Evolutionary conservation across 2,797 vertebrate genomes (phyloP), one percentile per base, ranked within the genome.

Genomic region (Acanthurus leucopareius): DNA sequence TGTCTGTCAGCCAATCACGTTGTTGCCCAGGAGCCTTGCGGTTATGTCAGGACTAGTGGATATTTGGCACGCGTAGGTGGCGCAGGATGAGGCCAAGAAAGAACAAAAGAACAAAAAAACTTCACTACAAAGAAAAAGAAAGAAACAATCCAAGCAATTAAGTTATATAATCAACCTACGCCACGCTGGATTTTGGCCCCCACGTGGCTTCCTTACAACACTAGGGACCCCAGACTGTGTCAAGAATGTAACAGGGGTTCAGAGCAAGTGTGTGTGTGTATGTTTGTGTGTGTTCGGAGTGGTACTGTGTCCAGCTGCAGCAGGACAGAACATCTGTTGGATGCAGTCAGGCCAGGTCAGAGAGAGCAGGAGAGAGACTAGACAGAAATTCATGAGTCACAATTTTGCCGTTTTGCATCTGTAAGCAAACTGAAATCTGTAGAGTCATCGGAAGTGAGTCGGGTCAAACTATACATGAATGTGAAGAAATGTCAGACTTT

Each of bases 311-410:
- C 73, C 89, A 90, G 88, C 90, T 91, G 89, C 73, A 86, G 70
- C 58, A 42, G 88, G 80, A 79, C 88, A 90, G 92, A 84, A 92
- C 91, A 92, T 91, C 90, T 87, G 88, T 25, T 84, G 90, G 93
- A 87, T 59, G 82, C 78, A 80, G 80, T 89, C 87, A 91, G 66
- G 22, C 57, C 68, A 51, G 89, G 85, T 86, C 86, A 88, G 44
- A 77, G 32, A 59, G 47, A 63, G 59, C 17, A 10, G 1, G 28
- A 45, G 42, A 35, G 66, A 54, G 61, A 17, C 49, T 1, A 6
- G 17, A 10, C 2, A 20, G 48, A 74, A 20, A 40, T 48, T 25
- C 32, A 20, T 5, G 15, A 10, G 57, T 57, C 17, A 22, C 20
- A 32, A 3, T 35, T 45, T 47, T 67, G 53, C 69, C 52, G 69